A percentile compares a stretch with the other conserved stretches of the same genome.
Conservation (phyloP, 2,888 invertebrate genomes). For the Pyrrhia umbra region DNA sequence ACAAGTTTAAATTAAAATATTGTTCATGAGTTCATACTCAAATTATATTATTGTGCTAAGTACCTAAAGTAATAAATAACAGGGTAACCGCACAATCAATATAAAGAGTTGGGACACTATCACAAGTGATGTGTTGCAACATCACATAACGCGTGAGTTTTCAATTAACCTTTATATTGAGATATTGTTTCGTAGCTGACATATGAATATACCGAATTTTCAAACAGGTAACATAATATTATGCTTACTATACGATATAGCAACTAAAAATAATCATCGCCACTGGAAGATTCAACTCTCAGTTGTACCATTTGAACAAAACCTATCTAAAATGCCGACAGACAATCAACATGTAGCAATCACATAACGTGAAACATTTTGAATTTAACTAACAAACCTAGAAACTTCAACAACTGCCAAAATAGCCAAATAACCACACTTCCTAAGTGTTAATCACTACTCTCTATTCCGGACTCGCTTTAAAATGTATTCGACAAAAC, state of each 20-base stretch:
- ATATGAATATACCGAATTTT: too few species aligned
- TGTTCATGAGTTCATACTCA: too few species aligned
- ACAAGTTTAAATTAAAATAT: too few species aligned
- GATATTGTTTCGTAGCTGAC: too few species aligned
- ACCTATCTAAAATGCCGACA: conserved; percentile 3
- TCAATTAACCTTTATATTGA: too few species aligned
- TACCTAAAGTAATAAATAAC: too few species aligned
- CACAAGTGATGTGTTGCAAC: neutral
- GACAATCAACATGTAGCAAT: conserved; percentile 8
- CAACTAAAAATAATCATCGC: too few species aligned
- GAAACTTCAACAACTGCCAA: conserved; percentile 34
- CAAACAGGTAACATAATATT: too few species aligned
- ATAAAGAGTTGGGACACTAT: neutral
- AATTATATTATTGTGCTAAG: too few species aligned
- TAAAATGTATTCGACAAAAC: conserved; percentile 72
- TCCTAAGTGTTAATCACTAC: conserved; percentile 57
- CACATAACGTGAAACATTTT: conserved; percentile 8
- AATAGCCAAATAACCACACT: conserved; percentile 43
- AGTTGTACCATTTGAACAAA: neutral
- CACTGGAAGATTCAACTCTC: neutral
- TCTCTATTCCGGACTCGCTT: conserved; percentile 59
- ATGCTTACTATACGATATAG: neutral
- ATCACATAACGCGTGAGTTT: too few species aligned
- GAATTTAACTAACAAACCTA: conserved; percentile 25
- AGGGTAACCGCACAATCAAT: too few species aligned